Evolutionary conservation across 2,113 vertebrate species (phyloP), one percentile per base, ranked within the genome.

Genomic region (Rousettus leschenaultii): DNA sequence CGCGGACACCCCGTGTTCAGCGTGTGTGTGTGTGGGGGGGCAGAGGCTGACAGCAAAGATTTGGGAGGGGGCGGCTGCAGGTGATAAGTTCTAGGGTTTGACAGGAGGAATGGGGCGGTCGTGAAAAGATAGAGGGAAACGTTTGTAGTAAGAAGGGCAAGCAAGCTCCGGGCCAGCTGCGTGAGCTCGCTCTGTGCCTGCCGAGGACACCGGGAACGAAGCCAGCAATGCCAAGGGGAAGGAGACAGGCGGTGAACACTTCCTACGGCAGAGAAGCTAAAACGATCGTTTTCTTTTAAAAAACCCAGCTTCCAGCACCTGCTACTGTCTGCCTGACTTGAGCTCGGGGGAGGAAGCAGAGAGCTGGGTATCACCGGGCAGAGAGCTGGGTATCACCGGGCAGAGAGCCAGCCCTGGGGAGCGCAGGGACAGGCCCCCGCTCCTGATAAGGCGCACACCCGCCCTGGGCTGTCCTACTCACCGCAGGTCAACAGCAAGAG

Each of bases 401-500:
- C 57, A 8, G 57, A 51, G 22, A 1, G 57, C 57, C 22, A 59
- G 57, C 57, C 51, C 51, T 15, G 51, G 51, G 51, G 51, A 51
- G 51, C 51, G 15, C 51, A 2, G 51, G 15, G 4, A 15, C 51
- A 51, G 51, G 0, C 51, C 51, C 51, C 51, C 51, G 48, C 51
- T 16, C 12, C 48, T 14, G 48, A 48, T 2, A 12, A 13, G 48
- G 48, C 59, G 10, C 59, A 28, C 59, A 59, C 59, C 59, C 59
- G 3, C 19, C 74, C 45, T 8, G 24, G 13, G 61, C 21, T 13
- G 4, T 18, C 14, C 61, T 24, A 97, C 97, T 97, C 83, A 97
- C 97, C 97, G 19, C 84, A 97, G 79, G 95, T 33, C 48, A 96
- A 3, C 38, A 97, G 92, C 97, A 97, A 28, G 45, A 97, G 48